A percentile compares a stretch with the other conserved stretches of the same genome.
These are phyloP conservation scores for Melopsittacus undulatus DNA, from an alignment of 2,797 vertebrate genomes.

Conservation along the genomic window DNA sequence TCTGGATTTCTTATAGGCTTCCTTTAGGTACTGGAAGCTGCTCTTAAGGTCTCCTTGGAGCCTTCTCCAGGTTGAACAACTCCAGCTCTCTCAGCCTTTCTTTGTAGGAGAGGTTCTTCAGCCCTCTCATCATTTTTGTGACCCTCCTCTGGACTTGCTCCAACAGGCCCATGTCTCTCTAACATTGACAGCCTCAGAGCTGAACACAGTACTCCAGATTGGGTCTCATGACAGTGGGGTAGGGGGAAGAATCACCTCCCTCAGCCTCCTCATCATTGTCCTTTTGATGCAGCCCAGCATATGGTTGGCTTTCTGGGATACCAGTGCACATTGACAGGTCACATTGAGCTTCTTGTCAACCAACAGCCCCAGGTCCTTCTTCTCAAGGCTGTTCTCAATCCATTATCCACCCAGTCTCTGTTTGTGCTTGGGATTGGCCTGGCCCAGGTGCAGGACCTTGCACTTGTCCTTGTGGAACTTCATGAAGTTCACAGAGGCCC, in stretches of 20 bases:
- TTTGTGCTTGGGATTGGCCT: background rate
- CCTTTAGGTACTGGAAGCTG: background rate
- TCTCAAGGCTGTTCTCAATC: background rate
- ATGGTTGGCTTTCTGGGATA: background rate
- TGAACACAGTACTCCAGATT: background rate
- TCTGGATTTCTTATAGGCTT: background rate
- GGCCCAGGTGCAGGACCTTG: background rate
- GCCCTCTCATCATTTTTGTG: too few relatives aligned
- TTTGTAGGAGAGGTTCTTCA: background rate
- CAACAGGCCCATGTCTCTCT: rapidly evolving
- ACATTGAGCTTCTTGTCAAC: background rate
- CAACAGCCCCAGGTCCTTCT: background rate
- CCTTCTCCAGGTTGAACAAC: background rate
- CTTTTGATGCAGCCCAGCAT: background rate
- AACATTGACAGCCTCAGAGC: background rate
- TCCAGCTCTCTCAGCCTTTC: background rate
- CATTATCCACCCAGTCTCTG: background rate
- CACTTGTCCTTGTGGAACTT: background rate
- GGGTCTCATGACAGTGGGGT: background rate
- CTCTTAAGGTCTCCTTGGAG: background rate
- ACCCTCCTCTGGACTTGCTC: background rate
- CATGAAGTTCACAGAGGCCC: too few relatives aligned
- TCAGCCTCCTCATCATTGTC: background rate
- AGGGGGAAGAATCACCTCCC: background rate
- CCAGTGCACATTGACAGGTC: background rate